Base-by-base conservation (phyloP, 2,797 vertebrate genomes). In the Staurois parvus region DNA sequence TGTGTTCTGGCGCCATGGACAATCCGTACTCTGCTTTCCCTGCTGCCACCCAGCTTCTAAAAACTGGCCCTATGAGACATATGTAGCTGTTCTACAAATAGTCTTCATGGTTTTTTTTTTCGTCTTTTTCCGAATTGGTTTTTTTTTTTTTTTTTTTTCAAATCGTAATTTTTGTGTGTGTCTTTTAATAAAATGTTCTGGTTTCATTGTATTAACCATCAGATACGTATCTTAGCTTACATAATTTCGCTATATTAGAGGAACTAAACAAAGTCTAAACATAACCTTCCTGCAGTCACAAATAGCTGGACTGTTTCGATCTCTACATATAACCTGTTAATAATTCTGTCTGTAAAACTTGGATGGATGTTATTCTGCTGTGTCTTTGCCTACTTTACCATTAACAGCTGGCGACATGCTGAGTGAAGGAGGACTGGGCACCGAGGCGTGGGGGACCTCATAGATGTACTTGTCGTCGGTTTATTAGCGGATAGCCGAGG, bases 1-100 rank as follows among this genome's bases (percentile, higher is more conserved):
- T 79, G 68, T 62, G 6, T 73, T 24, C 67, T 67, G 76, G 69
- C 69, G 26, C 83, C 67, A 68, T 72, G 62, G 17, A 64, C 15
- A 30, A 26, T 34, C 42, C 52, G 21, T 56, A 34, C 21, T 73
- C 45, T 66, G 24, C 48, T 48, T 24, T 59, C 52, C 21, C 13
- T 77, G 17, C 13, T 64, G 21, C 76, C 74, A 48, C 68, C 76
- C 52, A 52, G 28, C 26, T 66, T 59, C 42, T 28, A 34, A n/a
- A 8, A 40, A 15, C 64, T 24, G 13, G 13, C 17, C 19, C 19
- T 42, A 74, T 73, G 37, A 21, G 59, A 74, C 7, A 67, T 13
- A 13, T 9, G 62, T 17, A 32, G 15, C 13, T 11, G 24, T 64
- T 72, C 70, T 59, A 56, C n/a, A 85, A 74, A 80, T 68, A 79